Base-by-base conservation (phyloP, 1,140 invertebrate species). In the Drosophila baimaii region DNA sequence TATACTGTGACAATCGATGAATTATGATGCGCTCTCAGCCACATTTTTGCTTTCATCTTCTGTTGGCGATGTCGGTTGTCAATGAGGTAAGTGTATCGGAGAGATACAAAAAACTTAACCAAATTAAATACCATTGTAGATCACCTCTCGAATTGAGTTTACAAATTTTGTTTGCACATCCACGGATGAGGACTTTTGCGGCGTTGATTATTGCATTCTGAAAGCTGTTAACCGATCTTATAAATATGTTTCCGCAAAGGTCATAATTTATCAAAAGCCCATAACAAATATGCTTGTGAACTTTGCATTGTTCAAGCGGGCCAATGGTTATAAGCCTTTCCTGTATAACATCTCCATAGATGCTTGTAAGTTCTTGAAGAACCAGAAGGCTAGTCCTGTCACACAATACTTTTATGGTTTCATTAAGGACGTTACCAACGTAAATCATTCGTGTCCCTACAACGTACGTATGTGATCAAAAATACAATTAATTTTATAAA, bases 171-270 rank as follows among this genome's bases (percentile, higher is more conserved):
- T 31, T 31, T 51, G 47, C 27, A 51, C 47, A 19, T 19, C 47
- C 12, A 51, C 5, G 17, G 23, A 54, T 17, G 35, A 52, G 12
- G 9, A 71, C 0, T 23, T 46, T 10, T 3, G 1, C 27, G 29
- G 59, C 2, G 21, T 73, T 1, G 65, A 71, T 15, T 61, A 73
- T 19, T 73, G 70, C 15, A 1, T n/a, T 21, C 5, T 73, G 5
- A 73, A 71, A n/a, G 31, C 66, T 0, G 3, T 73, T 3, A 73
- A 73, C 46, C 65, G 66, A 8, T 27, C 54, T 2, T 73, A 73
- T 12, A 71, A 72, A 31, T 70, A 70, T 25, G 0, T 51, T 8
- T 44, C 69, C 8, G 3, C 10, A 3, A 52, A 70, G 15, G 8
- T 44, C 9, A 51, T 23, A 2, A 4, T 51, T 15, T 31, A 41